Conservation (phyloP, 2,888 invertebrate genomes). For the Cryptops parisi region DNA sequence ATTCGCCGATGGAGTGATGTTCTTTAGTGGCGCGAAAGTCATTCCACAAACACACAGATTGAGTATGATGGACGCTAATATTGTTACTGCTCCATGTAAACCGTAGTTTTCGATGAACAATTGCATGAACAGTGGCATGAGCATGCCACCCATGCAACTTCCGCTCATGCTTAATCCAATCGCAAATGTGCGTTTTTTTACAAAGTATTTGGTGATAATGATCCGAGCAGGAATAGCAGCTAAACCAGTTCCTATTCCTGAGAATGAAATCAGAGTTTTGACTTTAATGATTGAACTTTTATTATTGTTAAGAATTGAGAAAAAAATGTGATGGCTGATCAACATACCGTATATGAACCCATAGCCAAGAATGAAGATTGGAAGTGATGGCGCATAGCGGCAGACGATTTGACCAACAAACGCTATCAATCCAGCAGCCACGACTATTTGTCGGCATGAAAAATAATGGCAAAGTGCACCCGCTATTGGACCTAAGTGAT, state of each 20-base stretch:
- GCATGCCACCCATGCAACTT: slow-evolving; percentile 1
- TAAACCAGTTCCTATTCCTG: slow-evolving; percentile 2
- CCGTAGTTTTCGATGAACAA: not conserved
- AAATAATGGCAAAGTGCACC: not conserved
- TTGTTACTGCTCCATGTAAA: not conserved
- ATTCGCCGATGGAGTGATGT: not conserved
- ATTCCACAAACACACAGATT: not conserved
- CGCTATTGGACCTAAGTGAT: not conserved
- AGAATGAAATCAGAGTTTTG: too few relatives aligned
- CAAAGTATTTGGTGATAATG: slow-evolving; percentile 1
- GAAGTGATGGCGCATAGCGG: not conserved
- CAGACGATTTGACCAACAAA: not conserved
- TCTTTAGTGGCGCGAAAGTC: not conserved
- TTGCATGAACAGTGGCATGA: not conserved
- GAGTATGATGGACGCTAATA: not conserved
- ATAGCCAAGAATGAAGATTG: not conserved
- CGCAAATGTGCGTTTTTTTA: slow-evolving; percentile 1
- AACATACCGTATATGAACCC: not conserved
- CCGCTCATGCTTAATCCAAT: slow-evolving; percentile 1
- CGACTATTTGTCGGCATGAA: not conserved
- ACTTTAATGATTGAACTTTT: too few relatives aligned
- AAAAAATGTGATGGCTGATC: not conserved
- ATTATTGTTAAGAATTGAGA: not conserved
- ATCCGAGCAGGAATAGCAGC: not conserved
- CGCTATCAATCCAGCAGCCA: not conserved